phyloP scores from a whole-genome alignment of 2,113 vertebrate species.

The Tautogolabrus adspersus region DNA sequence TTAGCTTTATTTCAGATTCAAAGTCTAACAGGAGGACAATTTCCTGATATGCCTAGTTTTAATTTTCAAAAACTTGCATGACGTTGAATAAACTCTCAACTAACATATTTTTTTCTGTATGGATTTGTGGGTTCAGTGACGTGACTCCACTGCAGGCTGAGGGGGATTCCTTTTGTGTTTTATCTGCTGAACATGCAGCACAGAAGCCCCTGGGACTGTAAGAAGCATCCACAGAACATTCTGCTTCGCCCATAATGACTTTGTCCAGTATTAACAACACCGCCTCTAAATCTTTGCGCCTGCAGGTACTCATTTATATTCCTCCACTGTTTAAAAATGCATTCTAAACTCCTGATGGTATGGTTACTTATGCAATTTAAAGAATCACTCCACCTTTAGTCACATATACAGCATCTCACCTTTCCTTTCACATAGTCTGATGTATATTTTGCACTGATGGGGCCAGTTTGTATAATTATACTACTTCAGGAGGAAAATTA shows the following conservation, averaged over 20 bases:
- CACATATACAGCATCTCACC: not conserved
- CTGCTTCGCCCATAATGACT: constrained; percentile 43
- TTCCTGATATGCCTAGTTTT: not conserved
- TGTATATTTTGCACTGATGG: constrained; percentile 1
- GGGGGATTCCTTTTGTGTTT: constrained; percentile 33
- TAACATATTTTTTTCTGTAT: not conserved
- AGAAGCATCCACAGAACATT: constrained; percentile 44
- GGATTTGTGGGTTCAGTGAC: constrained; percentile 6
- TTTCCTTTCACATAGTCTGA: not conserved
- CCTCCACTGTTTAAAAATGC: constrained; percentile 27
- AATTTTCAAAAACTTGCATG: not conserved
- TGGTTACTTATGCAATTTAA: not conserved
- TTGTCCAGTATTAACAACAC: constrained; percentile 29
- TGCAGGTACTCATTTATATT: constrained; percentile 24
- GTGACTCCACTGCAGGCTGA: constrained; percentile 1
- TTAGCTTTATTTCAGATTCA: constrained; percentile 35
- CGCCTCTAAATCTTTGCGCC: constrained; percentile 23
- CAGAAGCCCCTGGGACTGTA: constrained; percentile 43
- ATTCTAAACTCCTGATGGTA: constrained; percentile 23
- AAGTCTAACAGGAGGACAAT: not conserved
- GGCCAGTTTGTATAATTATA: not conserved
- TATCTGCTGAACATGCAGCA: constrained; percentile 63
- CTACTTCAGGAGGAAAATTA: not conserved
- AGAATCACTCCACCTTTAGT: not conserved
- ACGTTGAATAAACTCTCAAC: not conserved